Percentiles rank a stretch among this genome's conserved stretches.
Conservation (phyloP, 2,888 invertebrate species). For the Phyto melanocephala region DNA sequence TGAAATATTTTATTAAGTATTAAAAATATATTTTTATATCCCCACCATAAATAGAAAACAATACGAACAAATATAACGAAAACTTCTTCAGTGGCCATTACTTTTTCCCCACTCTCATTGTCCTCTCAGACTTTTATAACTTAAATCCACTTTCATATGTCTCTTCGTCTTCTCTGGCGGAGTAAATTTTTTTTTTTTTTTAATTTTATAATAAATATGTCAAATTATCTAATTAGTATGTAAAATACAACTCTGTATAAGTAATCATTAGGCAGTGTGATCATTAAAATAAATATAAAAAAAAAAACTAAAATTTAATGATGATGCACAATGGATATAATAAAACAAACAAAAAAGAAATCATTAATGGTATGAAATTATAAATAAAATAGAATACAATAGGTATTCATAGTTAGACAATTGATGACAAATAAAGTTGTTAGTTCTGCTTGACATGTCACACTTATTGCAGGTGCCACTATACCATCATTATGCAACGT, state of each 20-base stretch:
- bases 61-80: constrained; percentile 3
- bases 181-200: neutral
- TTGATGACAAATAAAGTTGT: constrained; percentile 60
- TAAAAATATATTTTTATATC: neutral
- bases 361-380: constrained; percentile 21
- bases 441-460: constrained; percentile 60
- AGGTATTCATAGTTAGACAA: constrained; percentile 29
- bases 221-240: constrained; percentile 51
- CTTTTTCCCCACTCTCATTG: constrained; percentile 8
- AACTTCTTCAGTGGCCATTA: constrained; percentile 53
- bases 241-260: constrained; percentile 41
- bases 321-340: constrained; percentile 24
- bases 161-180: neutral
- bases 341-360: neutral
- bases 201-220: constrained; percentile 46
- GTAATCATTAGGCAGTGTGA: constrained; percentile 28
- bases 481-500: neutral
- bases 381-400: constrained; percentile 16
- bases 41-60: neutral
- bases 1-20: constrained; percentile 9
- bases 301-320: constrained; percentile 19
- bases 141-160: constrained; percentile 12
- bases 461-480: constrained; percentile 48
- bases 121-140: constrained; percentile 20
- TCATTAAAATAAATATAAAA: constrained; percentile 29